Conservation (phyloP, 2,888 invertebrate species). For the Caenorhabditis sp. region DNA sequence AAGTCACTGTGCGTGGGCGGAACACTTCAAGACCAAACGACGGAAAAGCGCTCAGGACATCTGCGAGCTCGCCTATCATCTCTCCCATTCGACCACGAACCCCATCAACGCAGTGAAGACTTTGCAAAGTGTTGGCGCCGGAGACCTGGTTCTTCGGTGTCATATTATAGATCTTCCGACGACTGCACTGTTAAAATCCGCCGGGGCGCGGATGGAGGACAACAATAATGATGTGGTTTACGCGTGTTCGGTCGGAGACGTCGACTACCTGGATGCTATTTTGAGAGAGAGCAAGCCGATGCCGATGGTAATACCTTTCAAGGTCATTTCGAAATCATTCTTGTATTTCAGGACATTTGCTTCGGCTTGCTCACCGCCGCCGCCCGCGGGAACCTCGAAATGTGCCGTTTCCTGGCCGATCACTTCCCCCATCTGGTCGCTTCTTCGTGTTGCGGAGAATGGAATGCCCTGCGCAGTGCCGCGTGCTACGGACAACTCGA, state of each 20-base stretch:
- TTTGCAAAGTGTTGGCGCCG: slow-evolving; percentile 62
- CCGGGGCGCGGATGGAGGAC: slow-evolving; percentile 60
- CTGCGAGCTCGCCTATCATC: slow-evolving; percentile 69
- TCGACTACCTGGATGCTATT: slow-evolving; percentile 35
- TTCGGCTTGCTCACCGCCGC: slow-evolving; percentile 59
- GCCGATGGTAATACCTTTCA: slow-evolving; percentile 39
- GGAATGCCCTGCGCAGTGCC: slow-evolving; percentile 68
- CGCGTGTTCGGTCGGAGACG: slow-evolving; percentile 62
- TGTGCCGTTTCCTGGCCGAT: slow-evolving; percentile 54
- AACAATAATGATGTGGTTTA: slow-evolving; percentile 65
- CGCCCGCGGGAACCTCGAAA: slow-evolving; percentile 63
- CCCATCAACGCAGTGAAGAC: slow-evolving; percentile 46
- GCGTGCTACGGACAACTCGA: slow-evolving; percentile 68
- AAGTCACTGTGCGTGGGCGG: slow-evolving; percentile 68
- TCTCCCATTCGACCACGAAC: slow-evolving; percentile 63
- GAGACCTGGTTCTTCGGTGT: slow-evolving; percentile 61
- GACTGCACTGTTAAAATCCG: slow-evolving; percentile 57
- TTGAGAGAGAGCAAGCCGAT: slow-evolving; percentile 26
- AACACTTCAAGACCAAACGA: slow-evolving; percentile 64
- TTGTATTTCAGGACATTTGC: slow-evolving; percentile 55
- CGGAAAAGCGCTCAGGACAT: slow-evolving; percentile 67
- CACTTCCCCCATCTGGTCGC: slow-evolving; percentile 32
- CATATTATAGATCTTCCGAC: slow-evolving; percentile 66
- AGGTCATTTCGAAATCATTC: too few species aligned
- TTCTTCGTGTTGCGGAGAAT: slow-evolving; percentile 55